Evolutionary conservation across 2,888 invertebrate genomes (phyloP), one percentile per base, ranked within the genome.

Genomic region (Petrolisthes manimaculis): DNA sequence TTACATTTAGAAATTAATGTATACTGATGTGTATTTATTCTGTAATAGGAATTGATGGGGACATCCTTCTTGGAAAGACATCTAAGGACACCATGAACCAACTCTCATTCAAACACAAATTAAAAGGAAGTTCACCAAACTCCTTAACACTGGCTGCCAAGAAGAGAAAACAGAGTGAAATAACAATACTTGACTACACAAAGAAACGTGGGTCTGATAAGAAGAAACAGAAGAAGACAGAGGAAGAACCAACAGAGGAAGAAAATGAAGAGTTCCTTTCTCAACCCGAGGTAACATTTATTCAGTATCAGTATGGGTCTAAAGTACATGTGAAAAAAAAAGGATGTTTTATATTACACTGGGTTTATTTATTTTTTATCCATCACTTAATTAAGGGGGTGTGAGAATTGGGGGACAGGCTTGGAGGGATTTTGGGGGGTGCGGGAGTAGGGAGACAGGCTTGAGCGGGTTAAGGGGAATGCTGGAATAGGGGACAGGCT

Each of bases 161-260:
- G 61, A 61, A 18, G 61, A 61, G 18, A 61, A 18, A 18, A 1
- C 12, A 61, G 61, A 61, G 12, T 18, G 12, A 61, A 12, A 18
- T 85, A 18, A 24, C 51, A 37, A 24, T 85, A 55, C 14, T 80
- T n/a, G 80, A 85, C 80, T 85, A 85, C 55, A 53, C 85, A n/a
- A 85, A 18, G 14, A 85, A 71, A 55, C 61, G 85, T 71, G 85
- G 85, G 53, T n/a, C 78, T 21, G 37, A 54, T 9, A 84, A 18
- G 12, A 84, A 61, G 55, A 75, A 54, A 4, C 9, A 4, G 21
- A 54, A 80, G 4, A 24, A 92, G 83, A 91, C 92, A 83, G 89
- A 89, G 67, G 91, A 91, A 67, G 91, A 91, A 71, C 9, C 69
- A 69, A 91, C 92, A 83, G 89, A 89, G 67, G 81, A 81, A 14